Evolutionary conservation across 30 jellyfish, hydroid and myxozoan species (phyloP).

Genomic region (Calvadosia cruxmelitensis): DNA sequence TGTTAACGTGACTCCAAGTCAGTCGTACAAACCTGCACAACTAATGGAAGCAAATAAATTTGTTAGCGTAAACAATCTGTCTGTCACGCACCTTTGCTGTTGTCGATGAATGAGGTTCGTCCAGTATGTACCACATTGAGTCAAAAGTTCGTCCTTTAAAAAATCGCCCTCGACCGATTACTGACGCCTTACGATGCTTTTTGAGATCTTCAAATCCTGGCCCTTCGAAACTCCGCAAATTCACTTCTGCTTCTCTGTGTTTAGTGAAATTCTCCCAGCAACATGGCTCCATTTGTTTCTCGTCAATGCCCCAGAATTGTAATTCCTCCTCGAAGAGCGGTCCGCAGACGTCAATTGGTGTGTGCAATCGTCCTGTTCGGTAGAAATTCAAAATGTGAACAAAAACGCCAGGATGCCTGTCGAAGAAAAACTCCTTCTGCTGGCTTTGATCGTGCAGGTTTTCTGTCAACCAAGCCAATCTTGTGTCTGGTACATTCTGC

Average conservation of each 20-base stretch:
- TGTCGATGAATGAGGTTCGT: conserved; percentile 84
- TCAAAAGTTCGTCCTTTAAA: conserved; percentile 21
- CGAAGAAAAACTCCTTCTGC: conserved; percentile 68
- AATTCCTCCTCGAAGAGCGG: conserved; percentile 91
- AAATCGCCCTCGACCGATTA: neutral
- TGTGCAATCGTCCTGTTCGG: conserved; percentile 88
- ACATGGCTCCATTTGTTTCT: conserved; percentile 98
- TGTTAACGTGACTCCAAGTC: too few relatives aligned
- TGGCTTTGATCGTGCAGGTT: conserved; percentile 26
- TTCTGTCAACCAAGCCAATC: conserved; percentile 93
- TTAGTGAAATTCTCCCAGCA: conserved; percentile 93
- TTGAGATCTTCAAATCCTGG: conserved; percentile 90
- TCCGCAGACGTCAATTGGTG: conserved; percentile 92
- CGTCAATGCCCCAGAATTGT: conserved; percentile 97
- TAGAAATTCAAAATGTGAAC: conserved; percentile 83
- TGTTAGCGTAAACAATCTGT: too few relatives aligned
- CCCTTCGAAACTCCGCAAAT: conserved; percentile 75
- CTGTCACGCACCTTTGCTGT: conserved; percentile 94
- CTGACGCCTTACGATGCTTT: conserved; percentile 6
- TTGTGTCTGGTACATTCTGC: conserved; percentile 80
- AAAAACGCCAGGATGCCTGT: conserved; percentile 74
- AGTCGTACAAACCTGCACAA: too few relatives aligned
- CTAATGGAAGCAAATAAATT: too few relatives aligned
- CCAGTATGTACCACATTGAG: conserved; percentile 62
- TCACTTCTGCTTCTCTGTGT: conserved; percentile 94